phyloP scores from a whole-genome alignment of 2,888 invertebrate species.

The Rotaria magnacalcarata region DNA sequence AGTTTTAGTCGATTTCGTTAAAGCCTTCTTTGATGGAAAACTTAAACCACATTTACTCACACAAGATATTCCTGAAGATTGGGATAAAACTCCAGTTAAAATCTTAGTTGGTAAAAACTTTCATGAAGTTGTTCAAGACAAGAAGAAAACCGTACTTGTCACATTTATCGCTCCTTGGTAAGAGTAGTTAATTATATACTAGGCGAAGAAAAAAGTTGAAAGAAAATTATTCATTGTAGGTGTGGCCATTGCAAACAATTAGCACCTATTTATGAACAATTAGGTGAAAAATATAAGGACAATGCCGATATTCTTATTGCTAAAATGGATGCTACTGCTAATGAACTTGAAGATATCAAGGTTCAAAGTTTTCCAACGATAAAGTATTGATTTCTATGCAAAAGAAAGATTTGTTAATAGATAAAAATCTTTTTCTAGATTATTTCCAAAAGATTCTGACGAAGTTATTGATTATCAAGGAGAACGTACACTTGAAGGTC shows the following conservation, averaged over 20 bases:
- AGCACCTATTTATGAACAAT: slow-evolving; percentile 88
- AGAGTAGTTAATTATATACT: neutral
- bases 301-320: slow-evolving; percentile 77
- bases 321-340: slow-evolving; percentile 96
- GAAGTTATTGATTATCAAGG: slow-evolving; percentile 86
- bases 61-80: slow-evolving; percentile 89
- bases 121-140: slow-evolving; percentile 81
- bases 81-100: slow-evolving; percentile 91
- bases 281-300: slow-evolving; percentile 85
- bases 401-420: neutral
- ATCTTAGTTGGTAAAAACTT: slow-evolving; percentile 88
- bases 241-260: slow-evolving; percentile 94
- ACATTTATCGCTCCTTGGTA: slow-evolving; percentile 97
- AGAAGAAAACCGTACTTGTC: slow-evolving; percentile 83
- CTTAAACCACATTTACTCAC: slow-evolving; percentile 86
- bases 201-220: neutral
- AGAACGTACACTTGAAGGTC: slow-evolving; percentile 84
- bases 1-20: slow-evolving; percentile 73
- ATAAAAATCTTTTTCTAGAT: slow-evolving; percentile 47
- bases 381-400: slow-evolving; percentile 48
- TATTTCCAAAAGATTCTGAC: slow-evolving; percentile 86
- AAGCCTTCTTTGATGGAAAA: slow-evolving; percentile 81
- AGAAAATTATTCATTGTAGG: too few species aligned
- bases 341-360: slow-evolving; percentile 92
- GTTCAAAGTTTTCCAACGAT: slow-evolving; percentile 72